A percentile compares a stretch with the other conserved stretches of the same genome.
phyloP scores from a whole-genome alignment of 2,888 invertebrate species.

The Caenorhabditis angaria region DNA sequence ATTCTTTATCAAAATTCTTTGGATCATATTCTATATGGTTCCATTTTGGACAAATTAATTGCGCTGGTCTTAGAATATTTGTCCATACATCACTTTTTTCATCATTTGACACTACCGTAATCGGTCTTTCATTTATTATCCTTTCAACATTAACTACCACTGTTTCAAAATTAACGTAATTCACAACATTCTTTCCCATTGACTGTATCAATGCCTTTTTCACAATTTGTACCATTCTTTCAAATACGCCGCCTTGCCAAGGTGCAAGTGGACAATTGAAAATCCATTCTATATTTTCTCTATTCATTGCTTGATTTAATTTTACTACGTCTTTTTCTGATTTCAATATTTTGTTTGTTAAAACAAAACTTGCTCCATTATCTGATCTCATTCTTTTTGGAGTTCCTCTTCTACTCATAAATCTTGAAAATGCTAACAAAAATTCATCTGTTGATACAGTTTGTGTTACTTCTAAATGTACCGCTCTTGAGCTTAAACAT shows the following conservation, averaged over 20 bases:
- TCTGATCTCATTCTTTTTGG: conserved; percentile 17
- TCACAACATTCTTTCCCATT: not conserved
- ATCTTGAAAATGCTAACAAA: conserved; percentile 13
- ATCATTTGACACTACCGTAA: not conserved
- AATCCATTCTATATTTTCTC: conserved; percentile 1
- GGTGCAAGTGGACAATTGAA: conserved; percentile 9
- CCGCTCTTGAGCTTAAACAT: conserved; percentile 11
- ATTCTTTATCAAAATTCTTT: not conserved
- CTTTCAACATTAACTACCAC: not conserved
- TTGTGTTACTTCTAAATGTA: conserved; percentile 14
- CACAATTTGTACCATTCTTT: conserved; percentile 7
- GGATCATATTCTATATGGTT: not conserved
- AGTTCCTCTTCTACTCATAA: conserved; percentile 13
- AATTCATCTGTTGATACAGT: conserved; percentile 15
- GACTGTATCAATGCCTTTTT: conserved; percentile 1
- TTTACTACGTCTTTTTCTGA: not conserved
- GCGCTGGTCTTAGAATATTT: not conserved
- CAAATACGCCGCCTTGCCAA: conserved; percentile 9
- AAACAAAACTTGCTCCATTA: conserved; percentile 17
- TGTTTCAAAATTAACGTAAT: not conserved
- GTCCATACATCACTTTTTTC: not conserved
- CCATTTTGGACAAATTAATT: conserved; percentile 2
- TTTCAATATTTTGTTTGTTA: conserved; percentile 10
- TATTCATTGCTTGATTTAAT: not conserved
- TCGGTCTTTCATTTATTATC: conserved; percentile 10